Evolutionary conservation across 2,113 vertebrate species (phyloP).

Genomic region (Ardeotis arabs): DNA sequence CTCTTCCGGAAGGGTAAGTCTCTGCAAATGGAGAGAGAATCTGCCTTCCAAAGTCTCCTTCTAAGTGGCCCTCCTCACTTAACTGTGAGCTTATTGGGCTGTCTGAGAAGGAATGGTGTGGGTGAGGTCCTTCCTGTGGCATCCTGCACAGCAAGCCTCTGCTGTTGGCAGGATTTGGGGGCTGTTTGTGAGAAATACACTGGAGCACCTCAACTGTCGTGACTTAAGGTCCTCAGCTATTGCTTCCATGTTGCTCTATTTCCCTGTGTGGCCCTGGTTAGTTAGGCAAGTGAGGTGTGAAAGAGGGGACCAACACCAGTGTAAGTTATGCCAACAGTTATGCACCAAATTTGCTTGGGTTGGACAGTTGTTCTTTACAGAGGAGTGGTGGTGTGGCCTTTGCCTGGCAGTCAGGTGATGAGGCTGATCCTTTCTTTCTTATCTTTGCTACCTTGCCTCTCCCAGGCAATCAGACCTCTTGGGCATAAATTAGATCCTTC

Average conservation of each 20-base stretch:
- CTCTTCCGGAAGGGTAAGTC: slow-evolving; percentile 77
- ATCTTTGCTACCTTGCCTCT: background rate
- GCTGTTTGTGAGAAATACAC: background rate
- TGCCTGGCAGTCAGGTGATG: background rate
- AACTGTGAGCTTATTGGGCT: background rate
- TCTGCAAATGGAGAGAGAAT: background rate
- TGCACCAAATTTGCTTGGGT: background rate
- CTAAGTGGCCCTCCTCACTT: background rate
- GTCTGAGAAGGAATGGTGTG: background rate
- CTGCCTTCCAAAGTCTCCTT: background rate
- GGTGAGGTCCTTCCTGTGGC: background rate
- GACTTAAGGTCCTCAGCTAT: background rate
- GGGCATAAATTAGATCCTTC: background rate
- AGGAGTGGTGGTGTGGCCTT: background rate
- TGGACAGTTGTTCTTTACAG: background rate
- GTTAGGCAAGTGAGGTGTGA: background rate
- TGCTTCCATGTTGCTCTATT: background rate
- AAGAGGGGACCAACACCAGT: background rate
- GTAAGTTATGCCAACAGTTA: background rate
- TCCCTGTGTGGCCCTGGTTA: background rate
- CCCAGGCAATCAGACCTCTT: background rate
- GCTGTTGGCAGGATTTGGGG: background rate
- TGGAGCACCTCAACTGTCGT: background rate
- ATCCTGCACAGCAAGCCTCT: background rate
- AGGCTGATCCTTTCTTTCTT: background rate